Evolutionary conservation across 2,797 vertebrate genomes (phyloP).

Genomic region (Scarus forsteni): DNA sequence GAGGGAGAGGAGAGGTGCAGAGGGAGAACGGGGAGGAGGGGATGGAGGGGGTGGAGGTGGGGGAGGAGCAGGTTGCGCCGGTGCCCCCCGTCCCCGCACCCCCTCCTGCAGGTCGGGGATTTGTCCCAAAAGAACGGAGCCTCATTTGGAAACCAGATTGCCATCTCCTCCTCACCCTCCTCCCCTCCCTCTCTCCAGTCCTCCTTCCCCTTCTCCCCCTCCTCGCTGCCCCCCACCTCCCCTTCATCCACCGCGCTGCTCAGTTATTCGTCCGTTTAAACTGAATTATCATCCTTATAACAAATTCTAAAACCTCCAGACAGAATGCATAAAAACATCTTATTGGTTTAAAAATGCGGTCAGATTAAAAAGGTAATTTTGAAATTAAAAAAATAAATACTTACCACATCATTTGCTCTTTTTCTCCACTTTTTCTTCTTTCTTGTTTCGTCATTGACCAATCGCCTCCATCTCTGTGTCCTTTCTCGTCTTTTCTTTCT

Average conservation of each 20-base stretch:
- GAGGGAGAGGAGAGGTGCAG: not conserved
- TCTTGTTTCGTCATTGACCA: too few relatives aligned
- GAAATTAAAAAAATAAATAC: not conserved
- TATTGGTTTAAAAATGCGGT: not conserved
- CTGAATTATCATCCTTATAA: slow-evolving; percentile 19
- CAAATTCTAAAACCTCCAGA: not conserved
- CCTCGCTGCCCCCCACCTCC: not conserved
- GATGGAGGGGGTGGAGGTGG: not conserved
- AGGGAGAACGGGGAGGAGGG: not conserved
- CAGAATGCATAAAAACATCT: not conserved
- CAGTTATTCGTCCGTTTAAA: slow-evolving; percentile 38
- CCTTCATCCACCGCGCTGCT: slow-evolving; percentile 8
- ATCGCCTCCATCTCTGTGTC: too few relatives aligned
- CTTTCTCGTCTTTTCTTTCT: too few relatives aligned
- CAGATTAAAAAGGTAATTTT: not conserved
- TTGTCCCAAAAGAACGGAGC: slow-evolving; percentile 65
- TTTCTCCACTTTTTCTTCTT: not conserved
- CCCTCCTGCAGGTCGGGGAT: not conserved
- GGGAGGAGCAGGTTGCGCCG: not conserved
- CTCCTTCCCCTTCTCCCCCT: not conserved
- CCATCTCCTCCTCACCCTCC: slow-evolving; percentile 31
- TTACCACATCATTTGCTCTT: not conserved
- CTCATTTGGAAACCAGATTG: slow-evolving; percentile 66
- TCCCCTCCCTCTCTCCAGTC: not conserved
- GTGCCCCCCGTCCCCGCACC: not conserved